phyloP scores from a whole-genome alignment of 2,113 vertebrate species.

The Amazona guildingii region DNA sequence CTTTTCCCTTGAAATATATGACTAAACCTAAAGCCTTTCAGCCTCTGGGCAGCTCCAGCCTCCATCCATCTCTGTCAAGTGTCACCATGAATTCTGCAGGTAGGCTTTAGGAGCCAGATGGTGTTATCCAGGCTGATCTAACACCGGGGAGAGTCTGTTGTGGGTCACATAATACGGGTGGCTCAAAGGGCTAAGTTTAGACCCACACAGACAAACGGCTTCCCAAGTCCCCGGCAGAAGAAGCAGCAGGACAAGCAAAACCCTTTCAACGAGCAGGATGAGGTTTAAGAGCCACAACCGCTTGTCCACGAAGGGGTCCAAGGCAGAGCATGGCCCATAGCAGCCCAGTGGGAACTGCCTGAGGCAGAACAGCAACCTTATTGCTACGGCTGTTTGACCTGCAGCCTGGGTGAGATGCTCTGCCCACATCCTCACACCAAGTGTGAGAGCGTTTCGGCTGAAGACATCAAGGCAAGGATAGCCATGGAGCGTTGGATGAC shows the following conservation, averaged over 20 bases:
- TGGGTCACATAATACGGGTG: neutral
- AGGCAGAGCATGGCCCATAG: neutral
- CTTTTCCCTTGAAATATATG: neutral
- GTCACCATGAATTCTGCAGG: neutral
- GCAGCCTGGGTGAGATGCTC: neutral
- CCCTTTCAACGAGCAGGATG: neutral
- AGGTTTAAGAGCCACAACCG: neutral
- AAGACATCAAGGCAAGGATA: neutral
- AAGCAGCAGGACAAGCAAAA: neutral
- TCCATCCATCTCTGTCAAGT: neutral
- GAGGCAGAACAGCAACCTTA: neutral
- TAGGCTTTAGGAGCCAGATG: neutral
- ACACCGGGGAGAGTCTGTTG: neutral
- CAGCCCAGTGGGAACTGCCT: neutral
- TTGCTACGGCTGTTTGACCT: fast-evolving
- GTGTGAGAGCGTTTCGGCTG: neutral
- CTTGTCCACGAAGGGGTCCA: neutral
- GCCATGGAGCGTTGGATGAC: neutral
- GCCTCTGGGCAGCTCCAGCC: neutral
- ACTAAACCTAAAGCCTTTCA: neutral
- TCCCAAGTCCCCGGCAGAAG: neutral
- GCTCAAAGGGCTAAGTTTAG: neutral
- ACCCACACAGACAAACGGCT: neutral
- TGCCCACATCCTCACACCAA: neutral
- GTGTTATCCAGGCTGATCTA: neutral